A percentile compares a stretch with the other conserved stretches of the same genome.
phyloP scores from a whole-genome alignment of 2,797 vertebrate species.

The Argentina silus region DNA sequence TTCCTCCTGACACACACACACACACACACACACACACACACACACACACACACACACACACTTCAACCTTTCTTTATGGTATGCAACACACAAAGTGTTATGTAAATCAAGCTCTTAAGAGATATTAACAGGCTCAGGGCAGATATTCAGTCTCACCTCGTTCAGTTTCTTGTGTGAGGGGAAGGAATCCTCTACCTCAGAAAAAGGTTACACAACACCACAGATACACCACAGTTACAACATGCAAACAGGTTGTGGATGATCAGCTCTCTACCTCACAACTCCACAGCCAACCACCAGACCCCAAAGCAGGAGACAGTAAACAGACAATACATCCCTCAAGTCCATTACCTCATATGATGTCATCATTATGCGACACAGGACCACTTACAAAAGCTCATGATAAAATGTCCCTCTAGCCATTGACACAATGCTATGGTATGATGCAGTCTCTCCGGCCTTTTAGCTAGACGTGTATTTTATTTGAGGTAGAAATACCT shows the following conservation, averaged over 20 bases:
- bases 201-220: constrained; percentile 35
- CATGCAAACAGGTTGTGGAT: constrained; percentile 9
- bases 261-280: constrained; percentile 69
- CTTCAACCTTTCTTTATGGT: constrained; percentile 20
- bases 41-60: constrained; percentile 34
- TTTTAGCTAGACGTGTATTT: not conserved
- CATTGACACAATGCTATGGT: constrained; percentile 22
- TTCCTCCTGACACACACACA: not conserved
- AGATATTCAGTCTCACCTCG: constrained; percentile 39
- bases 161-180: constrained; percentile 39
- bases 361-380: constrained; percentile 16
- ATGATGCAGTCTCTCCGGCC: not conserved
- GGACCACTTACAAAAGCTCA: constrained; percentile 9
- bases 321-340: constrained; percentile 19
- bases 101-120: not conserved
- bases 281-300: constrained; percentile 46
- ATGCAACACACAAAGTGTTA: not conserved
- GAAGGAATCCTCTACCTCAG: constrained; percentile 62
- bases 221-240: constrained; percentile 45
- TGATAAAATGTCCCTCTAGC: constrained; percentile 4
- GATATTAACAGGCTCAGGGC: constrained; percentile 66
- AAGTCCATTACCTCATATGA: constrained; percentile 1
- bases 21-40: constrained; percentile 31
- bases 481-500: not conserved
- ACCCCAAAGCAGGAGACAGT: constrained; percentile 51